Base-by-base conservation (phyloP, 1,140 invertebrate genomes). In the Dinothrombium tinctorium region DNA sequence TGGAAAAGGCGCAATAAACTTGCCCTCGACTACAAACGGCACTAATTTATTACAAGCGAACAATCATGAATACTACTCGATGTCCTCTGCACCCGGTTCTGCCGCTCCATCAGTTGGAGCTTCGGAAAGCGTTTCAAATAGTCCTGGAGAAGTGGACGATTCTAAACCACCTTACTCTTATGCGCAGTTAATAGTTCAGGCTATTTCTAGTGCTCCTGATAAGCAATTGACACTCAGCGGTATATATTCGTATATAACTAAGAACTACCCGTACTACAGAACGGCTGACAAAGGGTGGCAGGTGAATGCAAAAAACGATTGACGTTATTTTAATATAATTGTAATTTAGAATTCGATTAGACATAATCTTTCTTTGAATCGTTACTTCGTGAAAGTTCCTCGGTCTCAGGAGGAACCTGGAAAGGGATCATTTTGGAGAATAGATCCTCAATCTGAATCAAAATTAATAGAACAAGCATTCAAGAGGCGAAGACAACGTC, bases 211-310 rank as follows among this genome's bases (percentile, higher is more conserved):
- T 21, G 82, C 87, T 3, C 63, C 67, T 1, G 87, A 98, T 59
- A 92, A 87, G 63, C 89, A 95, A 62, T 68, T 95, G 35, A 96
- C 89, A 4, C 67, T 96, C n/a, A 89, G 81, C 60, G 87, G 87
- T 52, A 96, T 96, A 55, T 98, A 96, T 66, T 86, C 84, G 46
- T 96, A 90, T 57, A 96, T 98, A 58, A 92, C 89, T 23, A 94
- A 92, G 64, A 76, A 95, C 59, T 96, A 95, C 68, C 87, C 86
- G 6, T 96, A 95, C 62, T 98, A 95, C 59, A 69, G 86, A 54
- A 90, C 86, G 41, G 86, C 84, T 3, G 89, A 96, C 57, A 94
- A 94, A 63, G 89, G 90, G 24, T 96, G 89, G 89, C 89, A 95
- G 66, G 69, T 71, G 53, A 46, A 45, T 40, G 7, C 3, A n/a